Evolutionary conservation across 2,113 vertebrate genomes (phyloP), one percentile per base, ranked within the genome.

Genomic region (Ptilorrhoa leucosticta): DNA sequence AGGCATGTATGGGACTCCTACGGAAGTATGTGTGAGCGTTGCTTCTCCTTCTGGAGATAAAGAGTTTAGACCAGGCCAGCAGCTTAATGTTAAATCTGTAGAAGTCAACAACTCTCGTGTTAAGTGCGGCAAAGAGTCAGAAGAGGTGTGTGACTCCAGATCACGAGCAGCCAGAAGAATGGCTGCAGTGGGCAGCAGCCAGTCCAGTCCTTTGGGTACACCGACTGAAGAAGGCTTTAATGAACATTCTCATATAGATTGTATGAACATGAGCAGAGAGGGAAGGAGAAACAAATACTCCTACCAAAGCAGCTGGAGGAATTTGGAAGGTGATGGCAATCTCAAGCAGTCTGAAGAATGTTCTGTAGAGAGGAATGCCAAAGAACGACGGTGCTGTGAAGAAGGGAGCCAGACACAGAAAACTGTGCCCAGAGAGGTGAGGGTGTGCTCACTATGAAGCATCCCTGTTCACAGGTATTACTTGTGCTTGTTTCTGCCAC

Each of bases 361-460:
- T 53, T 77, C 45, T 76, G 37, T 39, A 66, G 71, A 73, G 53
- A 60, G 19, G 83, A 85, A 14, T 40, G 17, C 20, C 20, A 26
- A 50, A 64, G 60, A 88, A 20, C 42, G 31, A 30, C 0, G 0
- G 24, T 56, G 39, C 72, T 37, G 24, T 68, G 89, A 85, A 79
- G 94, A 69, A 86, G 22, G 63, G 35, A 88, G 33, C 80, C 79
- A 89, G 66, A 23, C 39, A 27, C 15, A 64, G 72, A 42, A 58
- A 53, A 42, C 40, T 57, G 8, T 48, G 23, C 86, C 50, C 73
- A 27, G 58, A 63, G 53, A 92, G 96, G 97, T 97, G 75, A 96
- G 97, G n/a, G 30, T 66, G 51, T 79, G 47, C 63, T 94, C 54
- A 27, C 57, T 68, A 47, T 26, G 28, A 69, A 88, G 47, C 79